A percentile compares a stretch with the other conserved stretches of the same genome.
Evolutionary conservation across 1,140 invertebrate genomes (phyloP).

Genomic region (Lucilia sericata): DNA sequence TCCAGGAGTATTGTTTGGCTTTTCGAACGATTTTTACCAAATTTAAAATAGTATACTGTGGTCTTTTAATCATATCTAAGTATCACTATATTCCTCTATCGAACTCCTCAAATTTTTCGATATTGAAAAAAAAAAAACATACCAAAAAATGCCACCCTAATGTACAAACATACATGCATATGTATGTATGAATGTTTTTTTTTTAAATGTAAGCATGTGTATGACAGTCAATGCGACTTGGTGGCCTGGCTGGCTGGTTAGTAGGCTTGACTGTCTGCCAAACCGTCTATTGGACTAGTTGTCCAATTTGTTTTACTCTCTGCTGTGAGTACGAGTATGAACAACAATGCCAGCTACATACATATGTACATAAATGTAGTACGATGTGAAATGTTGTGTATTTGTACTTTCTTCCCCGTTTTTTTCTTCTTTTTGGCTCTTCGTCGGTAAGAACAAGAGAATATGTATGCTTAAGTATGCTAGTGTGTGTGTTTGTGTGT

Average conservation of each 20-base stretch:
- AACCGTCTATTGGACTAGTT: neutral
- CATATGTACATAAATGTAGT: neutral
- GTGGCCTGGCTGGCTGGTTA: neutral
- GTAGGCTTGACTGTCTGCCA: constrained; percentile 23
- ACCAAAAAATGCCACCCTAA: too few relatives aligned
- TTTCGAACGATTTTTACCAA: too few relatives aligned
- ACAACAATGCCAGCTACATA: neutral
- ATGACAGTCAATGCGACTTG: neutral
- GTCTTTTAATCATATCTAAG: too few relatives aligned
- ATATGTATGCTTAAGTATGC: neutral
- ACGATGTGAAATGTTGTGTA: neutral
- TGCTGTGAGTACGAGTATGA: neutral
- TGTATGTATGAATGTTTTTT: neutral
- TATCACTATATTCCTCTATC: too few relatives aligned
- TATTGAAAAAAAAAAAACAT: too few relatives aligned
- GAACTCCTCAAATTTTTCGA: too few relatives aligned
- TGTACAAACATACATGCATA: too few relatives aligned
- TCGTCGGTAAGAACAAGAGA: neutral
- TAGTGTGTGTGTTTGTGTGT: neutral
- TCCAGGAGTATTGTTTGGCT: too few relatives aligned
- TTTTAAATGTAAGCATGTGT: too few relatives aligned
- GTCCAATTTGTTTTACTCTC: neutral
- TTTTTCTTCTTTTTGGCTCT: neutral
- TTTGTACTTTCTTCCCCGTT: constrained; percentile 11
- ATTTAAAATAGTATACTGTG: too few relatives aligned